These are phyloP conservation scores for Paragorgia papillata DNA, from an alignment of 92 coral and sea anemone species.

Conservation along the genomic window DNA sequence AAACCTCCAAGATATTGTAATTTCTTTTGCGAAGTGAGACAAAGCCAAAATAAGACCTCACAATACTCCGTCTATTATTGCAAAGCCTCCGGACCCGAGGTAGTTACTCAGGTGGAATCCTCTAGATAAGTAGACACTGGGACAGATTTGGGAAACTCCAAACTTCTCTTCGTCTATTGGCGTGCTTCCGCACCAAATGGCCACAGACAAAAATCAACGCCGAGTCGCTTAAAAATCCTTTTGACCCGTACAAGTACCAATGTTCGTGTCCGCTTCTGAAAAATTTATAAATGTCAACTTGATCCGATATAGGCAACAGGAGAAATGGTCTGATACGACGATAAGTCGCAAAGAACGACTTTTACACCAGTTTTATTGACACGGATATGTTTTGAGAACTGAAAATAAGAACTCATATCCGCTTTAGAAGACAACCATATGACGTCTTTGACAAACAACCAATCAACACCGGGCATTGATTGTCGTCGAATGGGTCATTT, in stretches of 20 bases:
- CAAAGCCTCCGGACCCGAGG: too few species aligned
- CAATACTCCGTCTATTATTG: not conserved
- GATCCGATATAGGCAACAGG: too few species aligned
- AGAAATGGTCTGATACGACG: too few species aligned
- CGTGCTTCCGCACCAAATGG: conserved; percentile 25
- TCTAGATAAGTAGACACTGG: not conserved
- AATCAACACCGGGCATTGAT: not conserved
- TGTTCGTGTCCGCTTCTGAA: not conserved
- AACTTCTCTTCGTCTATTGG: not conserved
- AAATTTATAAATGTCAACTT: not conserved
- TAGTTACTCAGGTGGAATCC: too few species aligned
- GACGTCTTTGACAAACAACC: conserved; percentile 6
- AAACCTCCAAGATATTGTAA: not conserved
- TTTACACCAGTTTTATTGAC: too few species aligned
- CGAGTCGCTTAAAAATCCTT: not conserved
- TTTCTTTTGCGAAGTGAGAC: not conserved
- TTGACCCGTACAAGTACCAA: not conserved
- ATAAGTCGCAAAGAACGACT: too few species aligned
- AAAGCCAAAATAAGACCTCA: not conserved
- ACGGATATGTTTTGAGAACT: conserved; percentile 1
- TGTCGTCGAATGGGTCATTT: not conserved
- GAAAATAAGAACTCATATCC: conserved; percentile 36
- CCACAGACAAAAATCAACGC: not conserved
- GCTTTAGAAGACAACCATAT: conserved; percentile 29
- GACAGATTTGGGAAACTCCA: not conserved